A percentile compares a stretch with the other conserved stretches of the same genome.
phyloP scores from a whole-genome alignment of 1,140 invertebrate genomes.

The Hypothenemus hampei region DNA sequence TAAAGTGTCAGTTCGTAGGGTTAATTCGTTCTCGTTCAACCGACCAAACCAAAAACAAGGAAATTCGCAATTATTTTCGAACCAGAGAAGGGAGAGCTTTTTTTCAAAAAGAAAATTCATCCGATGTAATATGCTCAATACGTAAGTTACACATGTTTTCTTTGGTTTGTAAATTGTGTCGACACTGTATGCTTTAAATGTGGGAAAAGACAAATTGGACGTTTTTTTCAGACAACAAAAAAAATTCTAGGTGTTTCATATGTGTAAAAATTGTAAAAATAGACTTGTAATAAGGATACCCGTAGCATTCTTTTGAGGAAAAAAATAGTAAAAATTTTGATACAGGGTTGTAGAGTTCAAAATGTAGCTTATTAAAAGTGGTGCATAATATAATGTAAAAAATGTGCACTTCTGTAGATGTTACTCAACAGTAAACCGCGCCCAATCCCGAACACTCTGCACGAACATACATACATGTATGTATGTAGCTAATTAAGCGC shows the following conservation, averaged over 20 bases:
- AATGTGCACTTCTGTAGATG: constrained; percentile 7
- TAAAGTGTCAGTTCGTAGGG: too few relatives aligned
- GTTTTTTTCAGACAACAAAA: background rate
- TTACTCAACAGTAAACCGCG: background rate
- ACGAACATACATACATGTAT: constrained; percentile 7
- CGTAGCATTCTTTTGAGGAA: constrained; percentile 5
- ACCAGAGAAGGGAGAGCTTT: too few relatives aligned
- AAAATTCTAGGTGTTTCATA: constrained; percentile 5
- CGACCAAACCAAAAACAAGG: too few relatives aligned
- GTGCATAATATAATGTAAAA: constrained; percentile 3
- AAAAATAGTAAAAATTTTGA: constrained; percentile 16
- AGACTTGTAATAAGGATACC: constrained; percentile 1
- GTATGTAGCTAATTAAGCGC: background rate
- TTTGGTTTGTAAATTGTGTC: too few relatives aligned
- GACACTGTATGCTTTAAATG: background rate
- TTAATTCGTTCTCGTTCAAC: too few relatives aligned
- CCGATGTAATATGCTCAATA: too few relatives aligned
- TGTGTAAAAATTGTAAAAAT: constrained; percentile 17
- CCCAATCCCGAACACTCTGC: constrained; percentile 12
- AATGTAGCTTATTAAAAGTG: constrained; percentile 8
- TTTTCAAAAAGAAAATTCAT: too few relatives aligned
- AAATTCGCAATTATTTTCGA: too few relatives aligned
- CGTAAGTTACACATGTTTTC: too few relatives aligned
- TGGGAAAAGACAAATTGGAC: background rate
- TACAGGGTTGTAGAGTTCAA: constrained; percentile 24